Base-by-base conservation (phyloP, 2,888 invertebrate genomes). In the Cephus pulcher region DNA sequence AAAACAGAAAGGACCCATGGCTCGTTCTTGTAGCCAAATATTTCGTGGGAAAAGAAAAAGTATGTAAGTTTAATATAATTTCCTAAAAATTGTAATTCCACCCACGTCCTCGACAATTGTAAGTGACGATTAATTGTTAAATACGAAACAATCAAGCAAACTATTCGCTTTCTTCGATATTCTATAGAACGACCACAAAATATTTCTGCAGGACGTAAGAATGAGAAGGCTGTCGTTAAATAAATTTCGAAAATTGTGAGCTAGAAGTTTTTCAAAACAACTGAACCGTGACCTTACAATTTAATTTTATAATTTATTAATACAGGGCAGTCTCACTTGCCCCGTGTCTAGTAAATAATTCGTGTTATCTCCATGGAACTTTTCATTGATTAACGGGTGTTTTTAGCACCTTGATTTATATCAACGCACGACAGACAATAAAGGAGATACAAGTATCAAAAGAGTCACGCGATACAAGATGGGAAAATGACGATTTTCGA, bases 381-480 rank as follows among this genome's bases (percentile, higher is more conserved):
- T 15, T 71, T 32, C 71, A 33, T 32, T 70, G 33, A 70, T 33
- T 70, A 34, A 71, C 33, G 32, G 71, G 71, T 71, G 71, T 34
- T 71, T 34, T 23, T n/a, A 23, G 15, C 71, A 71, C 77, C 79
- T 80, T 81, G 76, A 80, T 81, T 83, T 81, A 79, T 81, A 81
- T 84, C 83, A 86, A 87, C 84, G 83, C 85, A 86, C 82, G 82
- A 85, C 83, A 88, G 89, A 89, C 89, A 89, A 89, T 89, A 88
- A 88, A 86, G 76, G 77, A 75, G 75, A 78, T 84, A 84, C 85
- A 86, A 88, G 85, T 87, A 88, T 88, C 86, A 89, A 88, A 88
- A 84, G 69, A 15, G 56, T 56, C 56, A 56, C 56, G 56, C 56
- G 56, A 56, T 23, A 56, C 23, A 56, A 23, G 56, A 56, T 56